phyloP scores from a whole-genome alignment of 2,797 vertebrate species.

The Chaunax sp. region DNA sequence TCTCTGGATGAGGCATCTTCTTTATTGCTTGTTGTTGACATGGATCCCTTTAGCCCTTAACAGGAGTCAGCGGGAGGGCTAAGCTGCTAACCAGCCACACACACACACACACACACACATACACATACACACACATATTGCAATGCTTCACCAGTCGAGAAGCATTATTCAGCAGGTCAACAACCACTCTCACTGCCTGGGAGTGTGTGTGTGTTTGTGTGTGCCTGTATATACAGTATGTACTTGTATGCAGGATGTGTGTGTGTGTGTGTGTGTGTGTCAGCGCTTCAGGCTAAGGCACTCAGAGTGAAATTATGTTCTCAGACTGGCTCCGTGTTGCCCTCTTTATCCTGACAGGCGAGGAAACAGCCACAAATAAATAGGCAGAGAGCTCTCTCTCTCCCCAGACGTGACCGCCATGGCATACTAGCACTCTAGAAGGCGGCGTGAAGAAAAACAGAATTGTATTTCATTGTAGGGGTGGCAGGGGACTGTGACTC shows the following conservation, averaged over 20 bases:
- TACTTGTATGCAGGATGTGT: conserved; percentile 10
- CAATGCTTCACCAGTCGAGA: conserved; percentile 63
- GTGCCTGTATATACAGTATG: conserved; percentile 43
- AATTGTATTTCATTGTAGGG: conserved; percentile 70
- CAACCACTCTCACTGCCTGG: conserved; percentile 62
- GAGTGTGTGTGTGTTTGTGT: conserved; percentile 30
- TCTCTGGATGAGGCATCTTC: conserved; percentile 76
- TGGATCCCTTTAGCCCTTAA: conserved; percentile 82
- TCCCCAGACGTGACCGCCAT: conserved; percentile 78
- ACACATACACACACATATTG: conserved; percentile 41
- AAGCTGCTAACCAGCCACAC: conserved; percentile 77
- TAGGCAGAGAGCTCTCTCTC: conserved; percentile 69
- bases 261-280: conserved; percentile 26
- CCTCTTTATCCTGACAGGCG: conserved; percentile 84
- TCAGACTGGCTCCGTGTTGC: conserved; percentile 80
- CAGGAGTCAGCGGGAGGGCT: conserved; percentile 78
- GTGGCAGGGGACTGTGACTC: conserved; percentile 67
- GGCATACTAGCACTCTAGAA: conserved; percentile 69
- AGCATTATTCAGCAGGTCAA: conserved; percentile 83
- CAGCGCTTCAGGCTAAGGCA: conserved; percentile 80
- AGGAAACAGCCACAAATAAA: conserved; percentile 85
- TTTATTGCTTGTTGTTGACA: conserved; percentile 84
- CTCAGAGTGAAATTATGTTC: conserved; percentile 84
- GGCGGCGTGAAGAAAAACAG: conserved; percentile 70
- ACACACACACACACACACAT: conserved; percentile 32